Conservation (phyloP, 1,140 invertebrate species). For the Proctacanthus coquilletti region DNA sequence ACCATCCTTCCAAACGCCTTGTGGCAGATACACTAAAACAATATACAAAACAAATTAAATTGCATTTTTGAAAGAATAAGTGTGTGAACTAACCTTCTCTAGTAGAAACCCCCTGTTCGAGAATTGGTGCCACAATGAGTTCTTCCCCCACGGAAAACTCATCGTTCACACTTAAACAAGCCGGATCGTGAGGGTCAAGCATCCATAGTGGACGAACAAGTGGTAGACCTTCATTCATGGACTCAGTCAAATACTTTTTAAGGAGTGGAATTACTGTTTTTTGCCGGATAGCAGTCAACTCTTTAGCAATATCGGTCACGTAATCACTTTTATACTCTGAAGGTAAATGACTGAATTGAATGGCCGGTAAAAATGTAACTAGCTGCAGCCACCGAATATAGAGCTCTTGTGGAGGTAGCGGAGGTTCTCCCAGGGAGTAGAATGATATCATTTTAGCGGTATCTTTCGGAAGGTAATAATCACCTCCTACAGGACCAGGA, state of each 20-base stretch:
- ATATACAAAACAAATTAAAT: background rate
- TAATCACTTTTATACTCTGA: constrained; percentile 65
- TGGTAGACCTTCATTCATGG: constrained; percentile 63
- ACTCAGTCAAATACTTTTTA: constrained; percentile 55
- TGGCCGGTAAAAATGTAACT: constrained; percentile 79
- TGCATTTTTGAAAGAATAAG: background rate
- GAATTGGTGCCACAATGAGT: constrained; percentile 78
- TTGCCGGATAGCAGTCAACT: constrained; percentile 56
- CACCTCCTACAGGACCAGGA: constrained; percentile 84
- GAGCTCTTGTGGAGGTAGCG: constrained; percentile 65
- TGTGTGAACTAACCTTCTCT: constrained; percentile 42
- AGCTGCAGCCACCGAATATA: constrained; percentile 91
- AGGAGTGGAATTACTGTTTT: constrained; percentile 59
- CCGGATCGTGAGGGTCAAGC: constrained; percentile 64
- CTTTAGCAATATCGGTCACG: constrained; percentile 60
- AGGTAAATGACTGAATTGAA: constrained; percentile 79
- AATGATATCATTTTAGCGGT: constrained; percentile 24
- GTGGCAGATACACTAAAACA: constrained; percentile 59
- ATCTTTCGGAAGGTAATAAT: constrained; percentile 29
- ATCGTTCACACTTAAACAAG: constrained; percentile 62
- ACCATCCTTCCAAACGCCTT: constrained; percentile 79
- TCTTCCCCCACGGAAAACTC: constrained; percentile 86
- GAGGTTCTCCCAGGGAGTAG: constrained; percentile 21
- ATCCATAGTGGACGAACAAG: constrained; percentile 85
- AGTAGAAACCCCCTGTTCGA: constrained; percentile 46